phyloP scores from a whole-genome alignment of 2,888 invertebrate genomes.

The Diadegma fenestrale region DNA sequence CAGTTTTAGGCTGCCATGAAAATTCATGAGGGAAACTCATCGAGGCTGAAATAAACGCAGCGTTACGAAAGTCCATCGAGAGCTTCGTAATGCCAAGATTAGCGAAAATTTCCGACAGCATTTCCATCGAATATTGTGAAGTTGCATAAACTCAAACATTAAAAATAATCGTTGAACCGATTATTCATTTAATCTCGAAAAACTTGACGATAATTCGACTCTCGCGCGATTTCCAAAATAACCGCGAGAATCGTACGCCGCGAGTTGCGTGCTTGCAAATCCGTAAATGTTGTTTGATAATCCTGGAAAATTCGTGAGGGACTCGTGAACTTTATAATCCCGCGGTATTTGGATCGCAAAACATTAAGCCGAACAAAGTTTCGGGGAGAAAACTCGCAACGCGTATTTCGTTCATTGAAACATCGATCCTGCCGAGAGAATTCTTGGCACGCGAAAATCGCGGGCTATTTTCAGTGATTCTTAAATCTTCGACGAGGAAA shows the following conservation, averaged over 20 bases:
- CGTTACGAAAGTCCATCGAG: background rate
- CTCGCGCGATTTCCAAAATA: background rate
- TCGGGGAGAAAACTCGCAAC: background rate
- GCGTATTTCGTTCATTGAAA: background rate
- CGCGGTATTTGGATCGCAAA: background rate
- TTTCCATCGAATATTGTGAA: background rate
- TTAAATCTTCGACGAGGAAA: background rate
- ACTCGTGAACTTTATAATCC: slow-evolving; percentile 5
- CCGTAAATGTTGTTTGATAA: background rate
- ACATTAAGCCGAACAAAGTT: background rate
- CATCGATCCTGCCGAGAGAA: slow-evolving; percentile 1
- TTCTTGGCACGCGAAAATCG: background rate
- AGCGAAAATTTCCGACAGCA: background rate
- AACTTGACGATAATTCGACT: background rate
- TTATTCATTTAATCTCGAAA: background rate
- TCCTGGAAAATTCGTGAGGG: background rate
- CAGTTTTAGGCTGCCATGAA: too few species aligned
- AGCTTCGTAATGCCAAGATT: background rate
- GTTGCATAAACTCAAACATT: background rate
- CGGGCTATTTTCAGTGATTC: background rate
- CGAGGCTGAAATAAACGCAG: background rate
- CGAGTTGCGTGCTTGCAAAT: background rate
- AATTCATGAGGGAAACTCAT: too few species aligned
- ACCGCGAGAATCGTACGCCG: background rate
- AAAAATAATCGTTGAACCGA: background rate